Conservation (phyloP, 2,113 vertebrate genomes). For the Lophotis ruficrista region DNA sequence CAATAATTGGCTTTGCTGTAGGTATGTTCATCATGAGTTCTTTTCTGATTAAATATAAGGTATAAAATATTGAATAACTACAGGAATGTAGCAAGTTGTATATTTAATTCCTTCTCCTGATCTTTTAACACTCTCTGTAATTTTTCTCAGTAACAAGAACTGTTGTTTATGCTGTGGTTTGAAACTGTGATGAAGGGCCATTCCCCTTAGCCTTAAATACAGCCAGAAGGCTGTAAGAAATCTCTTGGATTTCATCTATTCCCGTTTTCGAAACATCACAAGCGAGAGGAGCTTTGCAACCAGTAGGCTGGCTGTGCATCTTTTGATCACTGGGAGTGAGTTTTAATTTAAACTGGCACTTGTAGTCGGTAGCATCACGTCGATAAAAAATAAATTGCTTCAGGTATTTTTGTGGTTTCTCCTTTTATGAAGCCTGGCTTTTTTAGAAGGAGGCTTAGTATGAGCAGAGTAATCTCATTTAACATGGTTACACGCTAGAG, state of each 20-base stretch:
- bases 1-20: not conserved
- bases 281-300: not conserved
- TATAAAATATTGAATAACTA: not conserved
- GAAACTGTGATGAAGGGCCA: not conserved
- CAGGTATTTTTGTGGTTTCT: slow-evolving; percentile 43
- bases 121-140: not conserved
- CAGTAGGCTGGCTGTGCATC: not conserved
- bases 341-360: slow-evolving; percentile 50
- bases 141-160: not conserved
- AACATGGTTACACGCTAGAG: not conserved
- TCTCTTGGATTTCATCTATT: slow-evolving; percentile 33
- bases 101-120: not conserved
- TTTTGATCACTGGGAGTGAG: slow-evolving; percentile 44
- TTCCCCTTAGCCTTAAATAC: not conserved
- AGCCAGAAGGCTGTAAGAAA: slow-evolving; percentile 33
- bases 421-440: not conserved
- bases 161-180: not conserved
- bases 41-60: not conserved
- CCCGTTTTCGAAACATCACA: not conserved
- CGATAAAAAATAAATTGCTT: slow-evolving; percentile 49
- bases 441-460: not conserved
- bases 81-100: not conserved
- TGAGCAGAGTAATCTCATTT: slow-evolving; percentile 27
- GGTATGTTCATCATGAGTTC: not conserved
- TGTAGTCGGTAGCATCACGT: not conserved